phyloP scores from a whole-genome alignment of 2,113 vertebrate species.

The Myrmophylax atrothorax region DNA sequence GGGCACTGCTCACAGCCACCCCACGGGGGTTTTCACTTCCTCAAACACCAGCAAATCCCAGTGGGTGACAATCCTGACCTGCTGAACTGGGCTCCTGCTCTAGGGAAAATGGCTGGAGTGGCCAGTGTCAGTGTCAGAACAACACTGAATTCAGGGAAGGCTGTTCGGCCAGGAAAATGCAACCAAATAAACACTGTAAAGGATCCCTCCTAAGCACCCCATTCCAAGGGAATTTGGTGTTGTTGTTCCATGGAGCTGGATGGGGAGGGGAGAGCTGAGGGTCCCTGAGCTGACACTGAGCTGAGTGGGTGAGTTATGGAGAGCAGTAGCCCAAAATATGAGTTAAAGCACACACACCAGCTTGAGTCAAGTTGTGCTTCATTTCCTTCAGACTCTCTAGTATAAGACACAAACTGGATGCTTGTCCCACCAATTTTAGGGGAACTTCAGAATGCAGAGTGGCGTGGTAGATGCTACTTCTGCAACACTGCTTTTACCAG shows the following conservation, averaged over 20 bases:
- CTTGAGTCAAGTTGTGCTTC: neutral
- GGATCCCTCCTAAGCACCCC: neutral
- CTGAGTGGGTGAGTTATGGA: fast-evolving
- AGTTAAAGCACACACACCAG: fast-evolving
- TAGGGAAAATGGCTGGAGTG: slow-evolving; percentile 14
- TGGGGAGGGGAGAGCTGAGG: neutral
- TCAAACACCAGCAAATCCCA: neutral
- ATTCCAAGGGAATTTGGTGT: neutral
- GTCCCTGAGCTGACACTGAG: neutral
- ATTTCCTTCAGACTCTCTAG: slow-evolving; percentile 8
- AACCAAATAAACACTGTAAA: neutral
- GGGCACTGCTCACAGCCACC: neutral
- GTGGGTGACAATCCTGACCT: slow-evolving; percentile 28
- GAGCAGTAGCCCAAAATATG: neutral
- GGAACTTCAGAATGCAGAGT: neutral
- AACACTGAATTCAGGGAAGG: neutral
- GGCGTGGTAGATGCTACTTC: neutral
- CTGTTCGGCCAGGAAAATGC: neutral
- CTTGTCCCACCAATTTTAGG: neutral
- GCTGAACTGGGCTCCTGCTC: slow-evolving; percentile 19
- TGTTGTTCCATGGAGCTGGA: neutral
- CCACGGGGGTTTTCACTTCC: slow-evolving; percentile 30
- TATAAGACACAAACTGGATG: neutral
- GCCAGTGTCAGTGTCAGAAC: neutral
- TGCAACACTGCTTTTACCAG: neutral